Conservation (phyloP, 2,113 vertebrate species). For the Hassar affinis region DNA sequence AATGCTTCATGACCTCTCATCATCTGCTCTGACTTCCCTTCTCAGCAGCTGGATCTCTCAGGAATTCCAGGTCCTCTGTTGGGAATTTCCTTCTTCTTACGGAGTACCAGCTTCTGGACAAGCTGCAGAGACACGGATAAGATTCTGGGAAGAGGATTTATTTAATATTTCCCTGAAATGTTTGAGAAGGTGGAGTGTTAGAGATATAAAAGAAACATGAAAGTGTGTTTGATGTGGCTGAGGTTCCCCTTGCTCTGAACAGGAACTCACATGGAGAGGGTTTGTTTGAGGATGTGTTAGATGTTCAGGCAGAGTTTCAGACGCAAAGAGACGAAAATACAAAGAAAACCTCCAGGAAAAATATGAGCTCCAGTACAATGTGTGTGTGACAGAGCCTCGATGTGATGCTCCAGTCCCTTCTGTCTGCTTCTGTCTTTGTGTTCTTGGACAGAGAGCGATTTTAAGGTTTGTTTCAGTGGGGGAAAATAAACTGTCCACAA, state of each 20-base stretch:
- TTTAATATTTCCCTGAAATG: slow-evolving; percentile 10
- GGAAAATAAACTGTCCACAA: slow-evolving; percentile 33
- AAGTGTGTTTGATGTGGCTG: slow-evolving; percentile 68
- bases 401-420: slow-evolving; percentile 19
- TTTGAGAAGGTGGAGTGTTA: slow-evolving; percentile 56
- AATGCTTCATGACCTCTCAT: slow-evolving; percentile 55
- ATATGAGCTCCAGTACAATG: slow-evolving; percentile 21
- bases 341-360: background rate
- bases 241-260: slow-evolving; percentile 60
- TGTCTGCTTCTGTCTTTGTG: background rate
- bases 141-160: background rate
- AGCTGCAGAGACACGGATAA: background rate
- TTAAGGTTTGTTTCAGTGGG: slow-evolving; percentile 39
- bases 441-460: slow-evolving; percentile 37
- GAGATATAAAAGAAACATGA: slow-evolving; percentile 70
- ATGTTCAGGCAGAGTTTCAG: slow-evolving; percentile 14
- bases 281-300: slow-evolving; percentile 45
- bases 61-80: slow-evolving; percentile 49
- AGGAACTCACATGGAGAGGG: slow-evolving; percentile 44
- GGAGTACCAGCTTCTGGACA: background rate
- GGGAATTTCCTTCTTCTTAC: slow-evolving; percentile 29
- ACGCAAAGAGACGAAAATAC: slow-evolving; percentile 40
- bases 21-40: slow-evolving; percentile 56
- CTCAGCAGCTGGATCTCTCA: slow-evolving; percentile 56
- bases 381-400: slow-evolving; percentile 14